Conservation (phyloP, 2,113 vertebrate species). For the Fulmarus glacialis region DNA sequence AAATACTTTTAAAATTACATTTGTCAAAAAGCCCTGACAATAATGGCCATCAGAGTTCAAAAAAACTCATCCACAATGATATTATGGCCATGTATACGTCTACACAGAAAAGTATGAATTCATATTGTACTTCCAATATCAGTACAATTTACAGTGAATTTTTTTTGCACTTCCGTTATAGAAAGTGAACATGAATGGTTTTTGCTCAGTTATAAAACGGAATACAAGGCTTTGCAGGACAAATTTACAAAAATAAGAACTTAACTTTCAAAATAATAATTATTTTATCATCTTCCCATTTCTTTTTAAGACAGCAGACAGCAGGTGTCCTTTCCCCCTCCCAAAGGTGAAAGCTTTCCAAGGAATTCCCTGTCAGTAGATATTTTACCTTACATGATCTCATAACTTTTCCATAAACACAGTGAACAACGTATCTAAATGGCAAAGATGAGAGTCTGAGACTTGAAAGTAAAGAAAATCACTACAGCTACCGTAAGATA, state of each 20-base stretch:
- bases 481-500: fast-evolving
- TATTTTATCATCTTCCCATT: not conserved
- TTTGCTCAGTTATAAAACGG: not conserved
- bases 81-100: not conserved
- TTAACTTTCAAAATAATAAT: not conserved
- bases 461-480: not conserved
- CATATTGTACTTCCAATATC: not conserved
- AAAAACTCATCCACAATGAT: not conserved
- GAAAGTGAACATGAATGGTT: not conserved
- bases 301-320: not conserved
- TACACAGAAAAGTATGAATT: not conserved
- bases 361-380: not conserved
- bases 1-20: not conserved
- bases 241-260: not conserved
- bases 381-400: not conserved
- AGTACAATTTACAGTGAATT: not conserved
- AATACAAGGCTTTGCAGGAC: conserved; percentile 4
- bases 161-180: not conserved
- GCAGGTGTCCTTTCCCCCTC: not conserved
- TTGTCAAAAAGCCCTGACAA: not conserved
- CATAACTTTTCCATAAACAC: too few relatives aligned
- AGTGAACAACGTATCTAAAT: fast-evolving
- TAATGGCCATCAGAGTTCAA: not conserved
- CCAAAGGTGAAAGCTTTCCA: not conserved
- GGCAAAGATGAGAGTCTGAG: not conserved